A percentile compares a stretch with the other conserved stretches of the same genome.
phyloP scores from a whole-genome alignment of 2,797 vertebrate species.

The Novumbra hubbsi region DNA sequence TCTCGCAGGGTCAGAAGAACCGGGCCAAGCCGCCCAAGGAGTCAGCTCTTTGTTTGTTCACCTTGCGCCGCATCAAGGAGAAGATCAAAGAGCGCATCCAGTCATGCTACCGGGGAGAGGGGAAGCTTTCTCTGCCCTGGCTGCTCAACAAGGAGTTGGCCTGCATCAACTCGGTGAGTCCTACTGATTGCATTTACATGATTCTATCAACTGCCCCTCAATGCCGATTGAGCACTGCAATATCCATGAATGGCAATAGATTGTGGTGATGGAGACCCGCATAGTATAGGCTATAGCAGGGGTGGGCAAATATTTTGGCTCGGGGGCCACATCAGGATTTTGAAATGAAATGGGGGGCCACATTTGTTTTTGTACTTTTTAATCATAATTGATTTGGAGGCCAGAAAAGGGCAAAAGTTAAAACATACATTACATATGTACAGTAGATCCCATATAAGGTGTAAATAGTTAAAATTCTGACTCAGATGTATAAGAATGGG shows the following conservation, averaged over 20 bases:
- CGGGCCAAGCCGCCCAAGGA: slow-evolving; percentile 96
- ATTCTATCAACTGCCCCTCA: background rate
- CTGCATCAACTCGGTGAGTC: slow-evolving; percentile 97
- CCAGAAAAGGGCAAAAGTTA: too few species aligned
- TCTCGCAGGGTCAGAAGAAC: slow-evolving; percentile 98
- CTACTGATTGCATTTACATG: background rate
- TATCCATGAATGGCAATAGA: background rate
- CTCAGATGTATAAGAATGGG: too few species aligned
- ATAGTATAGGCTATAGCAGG: too few species aligned
- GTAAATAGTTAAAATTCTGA: too few species aligned
- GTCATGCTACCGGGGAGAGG: slow-evolving; percentile 95
- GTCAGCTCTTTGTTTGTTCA: slow-evolving; percentile 95
- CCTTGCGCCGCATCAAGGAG: slow-evolving; percentile 92
- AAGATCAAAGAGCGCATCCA: slow-evolving; percentile 98
- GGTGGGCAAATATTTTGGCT: too few species aligned
- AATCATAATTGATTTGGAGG: too few species aligned
- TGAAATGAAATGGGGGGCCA: too few species aligned
- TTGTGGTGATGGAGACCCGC: background rate
- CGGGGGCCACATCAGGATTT: too few species aligned
- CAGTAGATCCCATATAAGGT: too few species aligned
- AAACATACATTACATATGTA: too few species aligned
- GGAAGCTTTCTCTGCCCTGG: slow-evolving; percentile 95
- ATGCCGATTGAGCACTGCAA: background rate
- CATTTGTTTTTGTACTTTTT: too few species aligned
- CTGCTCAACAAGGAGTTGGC: slow-evolving; percentile 97